These are phyloP conservation scores for Phoebastria nigripes DNA, from an alignment of 2,797 vertebrate species.

Conservation along the genomic window DNA sequence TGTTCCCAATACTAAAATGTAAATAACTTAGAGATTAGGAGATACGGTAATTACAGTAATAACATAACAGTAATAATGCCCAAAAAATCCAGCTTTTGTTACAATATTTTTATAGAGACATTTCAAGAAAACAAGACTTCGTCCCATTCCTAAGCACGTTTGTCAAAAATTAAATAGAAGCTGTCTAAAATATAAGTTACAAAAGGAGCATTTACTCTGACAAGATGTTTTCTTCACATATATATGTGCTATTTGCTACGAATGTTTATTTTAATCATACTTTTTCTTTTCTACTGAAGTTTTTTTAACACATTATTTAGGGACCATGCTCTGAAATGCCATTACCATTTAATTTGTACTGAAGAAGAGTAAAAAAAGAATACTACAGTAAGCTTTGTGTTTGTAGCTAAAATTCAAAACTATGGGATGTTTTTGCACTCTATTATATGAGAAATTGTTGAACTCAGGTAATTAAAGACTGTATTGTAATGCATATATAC, in stretches of 20 bases:
- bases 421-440: neutral
- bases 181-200: neutral
- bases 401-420: neutral
- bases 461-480: neutral
- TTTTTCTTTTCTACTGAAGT: neutral
- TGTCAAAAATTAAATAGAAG: neutral
- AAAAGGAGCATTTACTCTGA: neutral
- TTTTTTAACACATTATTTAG: neutral
- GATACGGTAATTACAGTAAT: neutral
- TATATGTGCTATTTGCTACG: neutral
- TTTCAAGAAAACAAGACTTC: neutral
- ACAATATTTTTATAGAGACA: neutral
- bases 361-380: neutral
- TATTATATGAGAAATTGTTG: neutral
- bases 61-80: neutral
- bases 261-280: neutral
- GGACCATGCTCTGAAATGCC: neutral
- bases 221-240: neutral
- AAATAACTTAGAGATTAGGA: neutral
- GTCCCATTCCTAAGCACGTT: neutral
- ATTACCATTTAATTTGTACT: neutral
- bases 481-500: neutral
- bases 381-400: neutral
- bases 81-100: neutral
- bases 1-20: neutral